Evolutionary conservation across 1,140 invertebrate species (phyloP), one percentile per base, ranked within the genome.

Genomic region (Matsumurasca onukii): DNA sequence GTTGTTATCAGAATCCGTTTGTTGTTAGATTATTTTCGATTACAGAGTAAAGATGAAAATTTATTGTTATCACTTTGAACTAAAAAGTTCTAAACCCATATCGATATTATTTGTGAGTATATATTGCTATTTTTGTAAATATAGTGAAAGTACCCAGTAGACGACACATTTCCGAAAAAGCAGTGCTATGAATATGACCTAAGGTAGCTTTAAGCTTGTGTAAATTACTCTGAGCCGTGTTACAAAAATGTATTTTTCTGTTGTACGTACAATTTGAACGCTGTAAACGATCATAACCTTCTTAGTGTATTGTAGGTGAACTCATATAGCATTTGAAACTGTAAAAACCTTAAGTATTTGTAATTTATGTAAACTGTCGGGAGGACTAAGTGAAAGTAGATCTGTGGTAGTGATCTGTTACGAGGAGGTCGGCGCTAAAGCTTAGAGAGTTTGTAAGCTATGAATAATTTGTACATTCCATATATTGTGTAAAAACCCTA

Each of bases 401-500:
- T 65, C 34, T 45, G 27, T 59, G 30, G 55, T 59, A 29, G 25
- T 59, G 15, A 25, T 59, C 49, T 12, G 49, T 24, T 52, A 12
- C 22, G 49, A 12, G 49, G 49, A 52, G 3, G 3, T 12, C 5
- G 22, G 49, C 34, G 17, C 25, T 13, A 27, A 24, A 59, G 55
- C 55, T 59, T 59, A 59, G 55, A 13, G 55, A 27, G 55, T 27
- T 59, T 59, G 55, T 59, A 59, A 65, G 62, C 62, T 65, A 65
- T 65, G 55, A 59, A 59, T 59, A 59, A 65, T 65, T 65, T 65
- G 62, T 65, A 65, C 62, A 65, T 65, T 65, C 62, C 62, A 65
- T 65, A n/a, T n/a, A 45, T 45, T 65, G 31, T 65, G 62, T 65
- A 65, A 65, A 45, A 45, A 65, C 62, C 62, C 62, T 65, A 45